Percentiles rank a stretch among this genome's conserved stretches.
These are phyloP conservation scores for Philopedon plagiatum DNA, from an alignment of 2,888 invertebrate genomes.

Conservation along the genomic window DNA sequence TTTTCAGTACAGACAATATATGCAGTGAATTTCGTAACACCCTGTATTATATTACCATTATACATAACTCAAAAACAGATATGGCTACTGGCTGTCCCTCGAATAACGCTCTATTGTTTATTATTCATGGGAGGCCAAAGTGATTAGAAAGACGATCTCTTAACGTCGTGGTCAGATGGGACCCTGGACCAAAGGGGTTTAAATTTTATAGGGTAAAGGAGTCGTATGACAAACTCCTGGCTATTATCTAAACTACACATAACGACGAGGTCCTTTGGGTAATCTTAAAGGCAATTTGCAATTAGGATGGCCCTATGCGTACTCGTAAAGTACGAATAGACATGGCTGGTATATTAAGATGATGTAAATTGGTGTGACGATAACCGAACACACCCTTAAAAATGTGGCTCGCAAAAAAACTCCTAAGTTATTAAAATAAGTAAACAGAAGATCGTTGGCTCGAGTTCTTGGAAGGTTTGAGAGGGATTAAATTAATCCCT, in stretches of 20 bases:
- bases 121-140: slow-evolving; percentile 59
- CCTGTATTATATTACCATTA: neutral
- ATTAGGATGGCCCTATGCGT: slow-evolving; percentile 47
- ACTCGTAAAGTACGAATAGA: slow-evolving; percentile 43
- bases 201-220: slow-evolving; percentile 40
- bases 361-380: neutral
- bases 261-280: slow-evolving; percentile 59
- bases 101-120: slow-evolving; percentile 55
- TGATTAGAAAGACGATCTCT: slow-evolving; percentile 63
- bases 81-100: neutral
- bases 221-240: slow-evolving; percentile 60
- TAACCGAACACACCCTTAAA: neutral
- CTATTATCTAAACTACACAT: slow-evolving; percentile 63
- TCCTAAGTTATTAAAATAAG: no score
- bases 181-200: slow-evolving; percentile 44
- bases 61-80: neutral
- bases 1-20: no score
- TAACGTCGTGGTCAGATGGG: slow-evolving; percentile 58
- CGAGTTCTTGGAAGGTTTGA: no score
- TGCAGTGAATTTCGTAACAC: no score
- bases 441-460: no score
- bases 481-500: no score
- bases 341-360: slow-evolving; percentile 18
- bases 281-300: slow-evolving; percentile 57
- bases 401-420: no score